Conservation (phyloP, 2,113 vertebrate genomes). For the Psophia crepitans region DNA sequence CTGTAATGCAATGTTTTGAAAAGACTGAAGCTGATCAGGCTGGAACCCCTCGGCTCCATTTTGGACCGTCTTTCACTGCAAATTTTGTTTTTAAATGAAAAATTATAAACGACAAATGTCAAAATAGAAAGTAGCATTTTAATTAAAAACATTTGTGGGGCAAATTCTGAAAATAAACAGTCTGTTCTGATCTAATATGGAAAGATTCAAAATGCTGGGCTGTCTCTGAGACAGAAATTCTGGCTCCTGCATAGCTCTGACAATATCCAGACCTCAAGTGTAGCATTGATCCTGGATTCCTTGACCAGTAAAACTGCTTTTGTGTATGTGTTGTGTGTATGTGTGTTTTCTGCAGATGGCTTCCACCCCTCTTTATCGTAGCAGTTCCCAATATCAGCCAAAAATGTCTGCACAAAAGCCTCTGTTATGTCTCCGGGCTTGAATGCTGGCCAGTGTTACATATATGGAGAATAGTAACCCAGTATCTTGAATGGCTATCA, state of each 20-base stretch:
- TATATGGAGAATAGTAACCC: neutral
- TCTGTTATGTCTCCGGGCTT: slow-evolving; percentile 29
- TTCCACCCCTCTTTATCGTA: slow-evolving; percentile 26
- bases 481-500: neutral
- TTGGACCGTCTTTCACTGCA: neutral
- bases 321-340: neutral
- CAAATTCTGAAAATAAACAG: neutral
- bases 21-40: neutral
- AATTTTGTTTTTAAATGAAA: neutral
- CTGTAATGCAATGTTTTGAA: neutral
- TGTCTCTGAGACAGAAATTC: neutral
- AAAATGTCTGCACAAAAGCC: slow-evolving; percentile 56
- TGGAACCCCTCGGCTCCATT: neutral
- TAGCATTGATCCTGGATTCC: slow-evolving; percentile 17
- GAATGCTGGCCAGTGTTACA: slow-evolving; percentile 13
- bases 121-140: slow-evolving; percentile 18
- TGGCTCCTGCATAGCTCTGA: slow-evolving; percentile 5
- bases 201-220: slow-evolving; percentile 2
- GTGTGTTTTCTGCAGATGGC: slow-evolving; percentile 26
- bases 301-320: slow-evolving; percentile 3
- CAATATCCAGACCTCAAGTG: slow-evolving; percentile 12
- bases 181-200: neutral
- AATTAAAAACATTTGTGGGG: slow-evolving; percentile 5
- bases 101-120: neutral
- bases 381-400: slow-evolving; percentile 26